phyloP scores from a whole-genome alignment of 2,113 vertebrate species.

The Hucho hucho region DNA sequence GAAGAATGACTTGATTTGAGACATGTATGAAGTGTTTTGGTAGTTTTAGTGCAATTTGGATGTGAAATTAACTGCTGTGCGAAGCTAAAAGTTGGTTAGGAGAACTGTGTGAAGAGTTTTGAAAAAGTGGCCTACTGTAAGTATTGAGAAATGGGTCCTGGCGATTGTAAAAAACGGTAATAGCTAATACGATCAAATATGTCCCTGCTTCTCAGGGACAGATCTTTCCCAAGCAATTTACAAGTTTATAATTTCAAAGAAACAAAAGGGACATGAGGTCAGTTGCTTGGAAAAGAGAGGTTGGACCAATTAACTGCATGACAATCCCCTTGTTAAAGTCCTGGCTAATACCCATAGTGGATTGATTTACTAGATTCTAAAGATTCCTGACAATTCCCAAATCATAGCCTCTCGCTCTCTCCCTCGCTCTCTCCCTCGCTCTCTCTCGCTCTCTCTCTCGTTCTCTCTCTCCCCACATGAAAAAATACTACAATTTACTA shows the following conservation, averaged over 20 bases:
- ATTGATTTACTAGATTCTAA: constrained; percentile 54
- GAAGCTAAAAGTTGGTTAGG: too few relatives aligned
- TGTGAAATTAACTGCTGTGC: too few relatives aligned
- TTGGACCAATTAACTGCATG: constrained; percentile 39
- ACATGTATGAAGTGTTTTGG: too few relatives aligned
- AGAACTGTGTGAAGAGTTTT: too few relatives aligned
- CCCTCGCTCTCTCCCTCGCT: too few relatives aligned
- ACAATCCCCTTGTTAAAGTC: constrained; percentile 48
- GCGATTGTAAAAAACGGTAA: not conserved
- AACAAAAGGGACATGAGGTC: constrained; percentile 22
- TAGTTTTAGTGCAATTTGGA: too few relatives aligned
- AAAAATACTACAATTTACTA: too few relatives aligned
- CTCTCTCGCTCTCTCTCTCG: too few relatives aligned
- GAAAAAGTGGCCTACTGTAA: too few relatives aligned
- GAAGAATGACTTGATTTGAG: too few relatives aligned
- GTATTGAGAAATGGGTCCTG: too few relatives aligned
- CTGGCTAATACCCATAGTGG: constrained; percentile 39
- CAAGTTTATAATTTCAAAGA: constrained; percentile 32
- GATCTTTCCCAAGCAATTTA: constrained; percentile 52
- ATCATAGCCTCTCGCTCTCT: constrained; percentile 22
- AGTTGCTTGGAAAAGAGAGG: constrained; percentile 1
- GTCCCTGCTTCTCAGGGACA: constrained; percentile 22
- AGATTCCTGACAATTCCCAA: constrained; percentile 49
- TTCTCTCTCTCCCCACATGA: too few relatives aligned
- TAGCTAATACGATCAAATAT: constrained; percentile 51